Evolutionary conservation across 1,140 invertebrate genomes (phyloP), one percentile per base, ranked within the genome.

Genomic region (Drosophila pandora): DNA sequence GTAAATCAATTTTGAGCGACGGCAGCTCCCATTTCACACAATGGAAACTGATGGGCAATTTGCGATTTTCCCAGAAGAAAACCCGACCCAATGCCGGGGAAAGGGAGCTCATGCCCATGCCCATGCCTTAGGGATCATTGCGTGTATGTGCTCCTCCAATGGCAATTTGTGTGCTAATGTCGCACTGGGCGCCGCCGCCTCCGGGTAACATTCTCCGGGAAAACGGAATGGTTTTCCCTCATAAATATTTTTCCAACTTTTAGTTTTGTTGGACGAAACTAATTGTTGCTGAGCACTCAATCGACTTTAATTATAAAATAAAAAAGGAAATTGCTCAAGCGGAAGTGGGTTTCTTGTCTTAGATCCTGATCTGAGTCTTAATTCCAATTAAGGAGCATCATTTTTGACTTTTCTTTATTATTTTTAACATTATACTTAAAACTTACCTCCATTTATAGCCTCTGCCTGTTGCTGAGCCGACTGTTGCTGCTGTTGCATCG

Each of bases 1-100:
- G 78, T 87, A 80, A 84, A 92, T 91, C 79, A 87, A 87, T 87
- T 88, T 72, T 43, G 37, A 72, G 61, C 69, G 78, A 79, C 81
- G 68, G 54, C 54, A 28, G 45, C 63, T 61, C 75, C 54, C 60
- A 67, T 76, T 84, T 67, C 83, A 75, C 41, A 88, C 82, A 85
- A 87, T 87, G 83, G 75, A 88, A 88, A 82, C 79, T 76, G 83
- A 85, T 80, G 64, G 54, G 68, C 79, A 81, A 80, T 77, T 69
- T 87, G 81, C 82, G 47, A 85, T 75, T 87, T 88, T 88, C 78
- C 83, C 83, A 87, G 62, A 70, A 85, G 48, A 71, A 71, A 71
- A 52, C 17, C 55, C 21, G 17, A 17, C 53, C 21, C 43, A 10
- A 9, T 9, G 3, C 2, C 21, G 30, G 30, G 65, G n/a, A 47